phyloP scores from a whole-genome alignment of 30 jellyfish, hydroid and myxozoan genomes.

The Calvadosia cruxmelitensis region DNA sequence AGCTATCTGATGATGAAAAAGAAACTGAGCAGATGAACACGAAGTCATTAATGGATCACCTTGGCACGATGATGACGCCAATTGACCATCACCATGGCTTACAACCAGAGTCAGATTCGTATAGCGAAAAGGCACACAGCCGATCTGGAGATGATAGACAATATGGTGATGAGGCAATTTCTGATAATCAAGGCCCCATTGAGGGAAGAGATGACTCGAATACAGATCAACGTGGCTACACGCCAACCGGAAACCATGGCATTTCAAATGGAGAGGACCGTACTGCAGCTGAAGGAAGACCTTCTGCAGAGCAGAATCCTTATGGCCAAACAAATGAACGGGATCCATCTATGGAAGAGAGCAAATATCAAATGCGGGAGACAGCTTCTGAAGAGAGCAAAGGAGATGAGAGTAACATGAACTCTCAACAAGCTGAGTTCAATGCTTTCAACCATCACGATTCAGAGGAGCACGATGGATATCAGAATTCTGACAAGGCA shows the following conservation, averaged over 20 bases:
- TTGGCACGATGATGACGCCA: conserved; percentile 62
- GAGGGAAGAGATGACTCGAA: neutral
- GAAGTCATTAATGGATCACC: conserved; percentile 36
- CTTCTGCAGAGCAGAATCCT: too few species aligned
- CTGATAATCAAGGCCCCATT: too few species aligned
- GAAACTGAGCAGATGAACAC: conserved; percentile 57
- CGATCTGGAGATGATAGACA: neutral
- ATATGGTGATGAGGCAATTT: neutral
- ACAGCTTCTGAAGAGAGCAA: neutral
- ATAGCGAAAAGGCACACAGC: neutral
- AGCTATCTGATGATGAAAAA: conserved; percentile 24
- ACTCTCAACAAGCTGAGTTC: neutral
- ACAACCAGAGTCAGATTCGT: neutral
- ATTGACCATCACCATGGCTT: conserved; percentile 4
- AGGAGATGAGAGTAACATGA: neutral
- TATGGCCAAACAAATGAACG: neutral
- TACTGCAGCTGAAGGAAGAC: neutral
- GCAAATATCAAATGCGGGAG: too few species aligned
- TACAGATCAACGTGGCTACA: neutral
- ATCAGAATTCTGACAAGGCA: neutral
- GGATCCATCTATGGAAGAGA: neutral
- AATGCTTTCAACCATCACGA: neutral
- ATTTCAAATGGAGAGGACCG: neutral
- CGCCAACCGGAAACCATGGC: neutral
- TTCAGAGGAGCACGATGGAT: neutral